Evolutionary conservation across 2,797 vertebrate genomes (phyloP), one percentile per base, ranked within the genome.

Genomic region (Acanthurus lineatus): DNA sequence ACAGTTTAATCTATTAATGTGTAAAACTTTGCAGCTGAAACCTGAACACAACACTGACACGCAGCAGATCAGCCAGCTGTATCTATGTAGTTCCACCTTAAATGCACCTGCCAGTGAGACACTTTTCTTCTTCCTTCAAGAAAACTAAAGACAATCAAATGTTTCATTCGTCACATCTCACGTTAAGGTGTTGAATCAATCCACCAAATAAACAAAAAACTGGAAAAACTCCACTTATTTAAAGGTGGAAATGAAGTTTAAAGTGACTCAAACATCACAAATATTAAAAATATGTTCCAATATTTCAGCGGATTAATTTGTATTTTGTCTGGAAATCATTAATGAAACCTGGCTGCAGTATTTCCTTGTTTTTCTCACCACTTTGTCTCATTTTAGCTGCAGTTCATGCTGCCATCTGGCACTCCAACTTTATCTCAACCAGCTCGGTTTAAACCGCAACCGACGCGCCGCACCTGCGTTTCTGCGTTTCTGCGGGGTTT

Each of bases 381-480:
- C 22, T 62, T 28, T 52, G 4, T n/a, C 47, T 59, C 49, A 57
- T 32, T 12, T n/a, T 5, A 1, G 9, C 67, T 64, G 38, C 61
- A 57, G 20, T 38, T 72, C 45, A 57, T 0, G 42, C 64, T 60
- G 44, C 91, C 93, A 94, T 91, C 92, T 93, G 93, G 71, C 5
- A 69, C 77, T 60, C 14, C 51, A 79, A 76, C 64, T 89, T 86
- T 22, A 81, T 61, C 82, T 81, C 44, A 63, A 45, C 64, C 14
- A 7, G 5, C 69, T 69, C 17, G 22, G 7, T 42, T 48, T 56
- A 59, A 77, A 38, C n/a, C 54, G 9, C 58, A 57, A 69, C 78
- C 63, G 77, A 51, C 69, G 72, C 69, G 22, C 32, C 45, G 3
- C 4, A 12, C 54, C 42, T 44, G 42, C 16, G 4, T n/a, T 9